Conservation (phyloP, 2,113 vertebrate genomes). For the Bambusicola thoracicus region DNA sequence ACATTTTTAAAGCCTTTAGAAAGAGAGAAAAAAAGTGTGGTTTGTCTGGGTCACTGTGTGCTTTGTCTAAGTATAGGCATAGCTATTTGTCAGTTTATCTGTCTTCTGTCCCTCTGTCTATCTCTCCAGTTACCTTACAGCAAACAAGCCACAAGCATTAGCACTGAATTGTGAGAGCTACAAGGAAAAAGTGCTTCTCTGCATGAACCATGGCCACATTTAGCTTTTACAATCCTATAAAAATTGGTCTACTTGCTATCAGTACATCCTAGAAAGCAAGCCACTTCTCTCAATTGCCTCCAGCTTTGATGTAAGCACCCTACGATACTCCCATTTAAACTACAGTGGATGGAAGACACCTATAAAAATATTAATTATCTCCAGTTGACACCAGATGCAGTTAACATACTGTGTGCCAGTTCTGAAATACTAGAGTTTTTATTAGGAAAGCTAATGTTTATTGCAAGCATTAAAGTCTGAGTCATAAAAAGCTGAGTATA, state of each 20-base stretch:
- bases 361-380: conserved; percentile 88
- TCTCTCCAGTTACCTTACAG: conserved; percentile 45
- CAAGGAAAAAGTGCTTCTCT: conserved; percentile 65
- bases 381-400: conserved; percentile 80
- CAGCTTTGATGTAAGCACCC: conserved; percentile 76
- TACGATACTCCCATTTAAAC: conserved; percentile 77
- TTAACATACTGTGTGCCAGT: conserved; percentile 63
- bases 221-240: conserved; percentile 80
- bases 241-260: conserved; percentile 79
- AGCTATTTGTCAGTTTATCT: conserved; percentile 66
- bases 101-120: conserved; percentile 49
- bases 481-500: conserved; percentile 65
- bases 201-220: conserved; percentile 63
- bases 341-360: conserved; percentile 77
- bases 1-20: conserved; percentile 67
- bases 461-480: conserved; percentile 76
- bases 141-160: conserved; percentile 39
- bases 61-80: conserved; percentile 69
- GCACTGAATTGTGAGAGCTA: conserved; percentile 45
- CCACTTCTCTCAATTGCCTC: conserved; percentile 66
- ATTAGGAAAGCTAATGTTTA: conserved; percentile 84
- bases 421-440: conserved; percentile 76
- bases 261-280: conserved; percentile 66
- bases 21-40: neutral
- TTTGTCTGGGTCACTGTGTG: conserved; percentile 71